Base-by-base conservation (phyloP, 2,113 vertebrate genomes). In the Coptodon rendalli region DNA sequence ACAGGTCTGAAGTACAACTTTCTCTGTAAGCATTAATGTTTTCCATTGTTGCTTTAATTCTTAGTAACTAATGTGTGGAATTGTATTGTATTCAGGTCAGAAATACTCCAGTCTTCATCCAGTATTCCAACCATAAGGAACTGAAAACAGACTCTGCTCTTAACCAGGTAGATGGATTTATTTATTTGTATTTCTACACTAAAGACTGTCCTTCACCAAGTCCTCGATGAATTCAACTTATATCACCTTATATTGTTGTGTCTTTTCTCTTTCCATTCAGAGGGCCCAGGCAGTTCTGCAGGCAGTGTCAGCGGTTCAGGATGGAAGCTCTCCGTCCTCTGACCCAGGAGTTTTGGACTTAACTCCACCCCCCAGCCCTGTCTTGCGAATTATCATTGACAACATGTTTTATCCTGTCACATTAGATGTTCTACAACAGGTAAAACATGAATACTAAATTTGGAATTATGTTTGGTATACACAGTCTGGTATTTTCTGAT, bases 351-450 rank as follows among this genome's bases (percentile, higher is more conserved):
- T 97, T 80, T 97, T 98, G 83, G 98, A 99, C 93, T 95, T 99
- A 78, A 97, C 97, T 88, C 98, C 98, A 5, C 97, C 98, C 27
- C 98, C 98, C 86, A 99, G 98, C 91, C 98, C 99, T 10, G 98
- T 99, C 27, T 97, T 99, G 88, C 96, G 98, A 96, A 99, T 99
- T 94, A 99, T 99, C 93, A 99, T 99, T 88, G 99, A 99, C 96
- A 99, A 99, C 93, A 99, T 99, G 98, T 99, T 99, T 95, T 99
- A 99, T 94, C 99, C 99, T 2, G 98, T 99, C 82, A 99, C 99
- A 11, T 96, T 99, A 95, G 99, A 99, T 89, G 99, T 99, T 93
- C 97, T 99, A 89, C 98, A 99, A 96, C 99, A 99, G 97, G 98
- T 99, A 95, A 95, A 54, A 68, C 7, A 6, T 45, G 7, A 73